Conservation (phyloP, 2,113 vertebrate genomes). For the Rattus norvegicus region GRCr8 NC_086031.1:92506501-92507000, state of each 20-base stretch:
- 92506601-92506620: constrained; percentile 15
- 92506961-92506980: neutral
- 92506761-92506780: neutral
- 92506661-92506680: neutral
- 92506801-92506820: neutral
- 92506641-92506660: neutral
- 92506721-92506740: neutral
- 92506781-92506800: neutral
- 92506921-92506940: neutral
- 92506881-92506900: neutral
- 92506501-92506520: neutral
- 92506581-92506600: neutral
- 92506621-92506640: neutral
- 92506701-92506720: neutral
- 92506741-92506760: neutral
- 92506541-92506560: neutral
- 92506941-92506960: neutral
- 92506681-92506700: neutral
- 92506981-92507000: neutral
- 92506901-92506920: neutral
- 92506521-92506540: neutral
- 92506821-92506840: neutral
- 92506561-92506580: neutral
- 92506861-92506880: neutral
- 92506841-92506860: neutral